Evolutionary conservation across 2,797 vertebrate species (phyloP).

Genomic region (Eremophila alpestris): DNA sequence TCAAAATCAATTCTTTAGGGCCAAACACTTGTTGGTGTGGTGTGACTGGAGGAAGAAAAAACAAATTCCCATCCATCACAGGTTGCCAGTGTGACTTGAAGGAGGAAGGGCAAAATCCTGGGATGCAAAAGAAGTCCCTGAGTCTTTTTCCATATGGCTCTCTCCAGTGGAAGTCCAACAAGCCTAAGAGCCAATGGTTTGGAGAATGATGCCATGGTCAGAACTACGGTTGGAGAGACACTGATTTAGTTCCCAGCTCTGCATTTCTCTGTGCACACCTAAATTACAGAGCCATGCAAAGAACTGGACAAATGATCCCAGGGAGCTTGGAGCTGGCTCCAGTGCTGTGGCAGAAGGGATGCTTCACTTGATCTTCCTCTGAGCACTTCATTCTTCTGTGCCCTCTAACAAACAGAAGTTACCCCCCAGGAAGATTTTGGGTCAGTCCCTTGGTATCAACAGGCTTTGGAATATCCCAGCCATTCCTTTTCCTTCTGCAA

Average conservation of each 20-base stretch:
- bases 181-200: neutral
- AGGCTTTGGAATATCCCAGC: neutral
- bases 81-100: neutral
- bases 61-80: neutral
- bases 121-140: accelerated
- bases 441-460: neutral
- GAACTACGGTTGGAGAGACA: neutral
- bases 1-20: neutral
- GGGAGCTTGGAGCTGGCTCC: neutral
- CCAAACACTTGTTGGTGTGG: neutral
- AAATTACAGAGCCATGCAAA: neutral
- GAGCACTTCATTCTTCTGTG: neutral
- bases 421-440: neutral
- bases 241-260: neutral
- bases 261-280: neutral
- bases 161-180: neutral
- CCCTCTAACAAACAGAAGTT: neutral
- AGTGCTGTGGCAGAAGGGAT: neutral
- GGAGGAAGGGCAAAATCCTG: neutral
- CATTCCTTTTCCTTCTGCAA: neutral
- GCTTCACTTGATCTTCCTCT: neutral
- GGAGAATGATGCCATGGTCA: neutral
- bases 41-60: neutral
- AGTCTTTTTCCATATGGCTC: neutral
- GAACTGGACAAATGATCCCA: neutral